A percentile compares a stretch with the other conserved stretches of the same genome.
phyloP scores from a whole-genome alignment of 2,113 vertebrate species.

The Malurus cyaneus region DNA sequence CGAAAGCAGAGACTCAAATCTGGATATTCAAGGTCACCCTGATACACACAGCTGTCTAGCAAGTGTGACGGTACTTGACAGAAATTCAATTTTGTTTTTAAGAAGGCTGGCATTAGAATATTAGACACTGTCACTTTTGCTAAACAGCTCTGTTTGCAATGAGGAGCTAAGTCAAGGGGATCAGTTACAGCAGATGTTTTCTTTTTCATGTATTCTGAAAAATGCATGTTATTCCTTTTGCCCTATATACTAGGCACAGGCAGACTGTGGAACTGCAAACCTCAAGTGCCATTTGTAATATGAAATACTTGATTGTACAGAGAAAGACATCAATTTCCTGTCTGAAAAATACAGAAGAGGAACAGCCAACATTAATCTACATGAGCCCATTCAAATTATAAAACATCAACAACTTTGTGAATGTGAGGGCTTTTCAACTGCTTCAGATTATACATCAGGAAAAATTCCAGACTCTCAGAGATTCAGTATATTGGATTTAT shows the following conservation, averaged over 20 bases:
- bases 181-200: conserved; percentile 2
- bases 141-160: conserved; percentile 15
- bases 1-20: not conserved
- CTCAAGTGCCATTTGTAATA: conserved; percentile 12
- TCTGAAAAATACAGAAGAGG: not conserved
- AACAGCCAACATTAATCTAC: not conserved
- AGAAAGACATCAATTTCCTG: not conserved
- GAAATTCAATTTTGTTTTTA: conserved; percentile 33
- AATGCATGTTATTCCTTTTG: not conserved
- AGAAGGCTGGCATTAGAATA: conserved; percentile 21
- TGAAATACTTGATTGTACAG: not conserved
- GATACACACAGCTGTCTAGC: not conserved
- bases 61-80: conserved; percentile 42
- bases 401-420: not conserved
- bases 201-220: conserved; percentile 19
- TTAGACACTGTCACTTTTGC: conserved; percentile 31
- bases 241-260: not conserved
- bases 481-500: not conserved
- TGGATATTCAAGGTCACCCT: conserved; percentile 58
- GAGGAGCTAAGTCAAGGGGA: conserved; percentile 21
- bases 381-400: not conserved
- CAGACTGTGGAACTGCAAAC: not conserved
- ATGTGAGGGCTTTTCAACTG: not conserved
- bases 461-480: not conserved
- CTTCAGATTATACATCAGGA: not conserved